These are phyloP conservation scores for Planococcus citri DNA, from an alignment of 1,140 invertebrate species.

Conservation along the genomic window DNA sequence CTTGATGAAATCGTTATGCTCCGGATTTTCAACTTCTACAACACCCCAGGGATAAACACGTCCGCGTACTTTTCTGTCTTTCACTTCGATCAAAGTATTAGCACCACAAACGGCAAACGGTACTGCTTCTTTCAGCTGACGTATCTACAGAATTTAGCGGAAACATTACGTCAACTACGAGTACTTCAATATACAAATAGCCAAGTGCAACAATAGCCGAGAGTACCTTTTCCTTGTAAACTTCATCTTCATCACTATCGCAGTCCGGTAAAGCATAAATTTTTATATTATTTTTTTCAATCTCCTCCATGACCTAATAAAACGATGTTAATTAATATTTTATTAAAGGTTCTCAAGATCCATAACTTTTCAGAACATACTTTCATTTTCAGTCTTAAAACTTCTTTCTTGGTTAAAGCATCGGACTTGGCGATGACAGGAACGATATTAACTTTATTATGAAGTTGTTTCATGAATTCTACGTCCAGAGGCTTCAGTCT, in stretches of 20 bases:
- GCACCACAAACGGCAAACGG: constrained; percentile 99
- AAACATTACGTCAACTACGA: not conserved
- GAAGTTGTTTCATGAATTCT: constrained; percentile 97
- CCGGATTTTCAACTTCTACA: constrained; percentile 98
- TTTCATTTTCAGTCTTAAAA: constrained; percentile 72
- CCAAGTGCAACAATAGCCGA: too few relatives aligned
- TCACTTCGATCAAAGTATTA: constrained; percentile 79
- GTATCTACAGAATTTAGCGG: constrained; percentile 44
- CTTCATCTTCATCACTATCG: constrained; percentile 88
- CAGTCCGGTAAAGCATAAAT: constrained; percentile 95
- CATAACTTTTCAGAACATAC: constrained; percentile 33
- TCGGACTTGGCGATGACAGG: constrained; percentile 98
- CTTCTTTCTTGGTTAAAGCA: constrained; percentile 91
- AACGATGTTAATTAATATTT: constrained; percentile 21
- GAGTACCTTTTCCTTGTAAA: constrained; percentile 83
- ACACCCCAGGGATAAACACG: constrained; percentile 96
- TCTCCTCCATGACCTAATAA: constrained; percentile 60
- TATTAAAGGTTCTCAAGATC: too few relatives aligned
- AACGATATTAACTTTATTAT: constrained; percentile 97
- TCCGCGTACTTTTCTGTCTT: constrained; percentile 77
- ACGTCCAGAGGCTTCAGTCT: constrained; percentile 80
- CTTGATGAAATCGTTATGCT: constrained; percentile 98
- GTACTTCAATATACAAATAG: constrained; percentile 11
- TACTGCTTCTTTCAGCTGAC: constrained; percentile 79
- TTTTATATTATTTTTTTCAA: constrained; percentile 67